Percentiles rank a stretch among this genome's conserved stretches.
Evolutionary conservation across 2,888 invertebrate species (phyloP).

Genomic region (Ethmia dodecea): DNA sequence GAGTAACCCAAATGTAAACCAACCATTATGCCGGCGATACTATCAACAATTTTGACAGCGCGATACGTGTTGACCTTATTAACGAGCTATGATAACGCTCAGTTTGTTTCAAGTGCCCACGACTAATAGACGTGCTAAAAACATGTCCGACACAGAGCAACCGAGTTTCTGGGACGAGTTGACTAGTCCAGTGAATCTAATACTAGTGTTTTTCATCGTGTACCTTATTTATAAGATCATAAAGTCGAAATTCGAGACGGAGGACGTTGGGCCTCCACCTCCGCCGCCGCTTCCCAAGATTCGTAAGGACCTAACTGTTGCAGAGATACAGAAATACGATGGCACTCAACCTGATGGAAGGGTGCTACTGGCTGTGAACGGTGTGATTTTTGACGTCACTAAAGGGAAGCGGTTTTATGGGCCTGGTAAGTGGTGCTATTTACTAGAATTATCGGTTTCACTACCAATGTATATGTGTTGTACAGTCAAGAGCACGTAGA

Average conservation of each 20-base stretch:
- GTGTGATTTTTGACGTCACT: conserved; percentile 96
- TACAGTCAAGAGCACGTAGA: too few relatives aligned
- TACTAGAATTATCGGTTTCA: too few relatives aligned
- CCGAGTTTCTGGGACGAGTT: conserved; percentile 62
- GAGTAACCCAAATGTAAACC: neutral
- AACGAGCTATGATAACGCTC: conserved; percentile 13
- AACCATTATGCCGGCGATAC: neutral
- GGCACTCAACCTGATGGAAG: conserved; percentile 92
- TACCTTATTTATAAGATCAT: conserved; percentile 81
- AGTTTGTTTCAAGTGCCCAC: conserved; percentile 13
- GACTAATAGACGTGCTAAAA: conserved; percentile 7
- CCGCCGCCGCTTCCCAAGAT: conserved; percentile 85
- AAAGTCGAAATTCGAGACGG: conserved; percentile 62
- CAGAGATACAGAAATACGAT: conserved; percentile 89
- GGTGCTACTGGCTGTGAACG: conserved; percentile 94
- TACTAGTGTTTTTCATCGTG: conserved; percentile 54
- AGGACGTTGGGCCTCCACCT: conserved; percentile 43
- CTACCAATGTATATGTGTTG: too few relatives aligned
- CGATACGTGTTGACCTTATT: conserved; percentile 15
- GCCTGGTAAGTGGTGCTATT: conserved; percentile 90
- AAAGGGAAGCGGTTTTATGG: conserved; percentile 94
- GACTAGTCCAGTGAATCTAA: conserved; percentile 59
- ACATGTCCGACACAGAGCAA: conserved; percentile 18
- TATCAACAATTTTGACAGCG: neutral
- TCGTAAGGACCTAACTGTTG: conserved; percentile 91